Conservation (phyloP, 2,888 invertebrate genomes). For the Callosobruchus maculatus region DNA sequence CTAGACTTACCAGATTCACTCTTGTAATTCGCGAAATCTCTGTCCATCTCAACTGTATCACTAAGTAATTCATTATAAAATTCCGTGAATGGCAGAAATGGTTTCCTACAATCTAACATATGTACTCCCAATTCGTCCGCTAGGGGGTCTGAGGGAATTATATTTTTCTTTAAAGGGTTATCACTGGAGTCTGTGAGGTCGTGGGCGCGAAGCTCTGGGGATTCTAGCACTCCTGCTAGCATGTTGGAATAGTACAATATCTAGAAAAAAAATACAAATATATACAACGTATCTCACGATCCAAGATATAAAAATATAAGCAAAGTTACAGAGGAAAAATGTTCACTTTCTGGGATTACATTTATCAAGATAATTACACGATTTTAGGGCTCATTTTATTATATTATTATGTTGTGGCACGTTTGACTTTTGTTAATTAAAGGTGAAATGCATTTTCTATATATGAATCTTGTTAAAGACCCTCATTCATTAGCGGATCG, state of each 20-base stretch:
- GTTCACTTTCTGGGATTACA: no score
- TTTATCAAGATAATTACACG: no score
- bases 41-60: slow-evolving; percentile 90
- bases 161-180: slow-evolving; percentile 43
- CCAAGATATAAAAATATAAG: no score
- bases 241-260: slow-evolving; percentile 86
- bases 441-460: no score
- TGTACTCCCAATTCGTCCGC: slow-evolving; percentile 73
- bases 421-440: no score
- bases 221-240: slow-evolving; percentile 75
- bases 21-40: slow-evolving; percentile 88
- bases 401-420: no score
- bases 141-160: slow-evolving; percentile 58
- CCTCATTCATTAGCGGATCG: no score
- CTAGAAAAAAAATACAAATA: slow-evolving; percentile 45
- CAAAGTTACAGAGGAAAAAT: no score
- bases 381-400: no score
- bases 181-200: slow-evolving; percentile 52
- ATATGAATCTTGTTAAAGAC: no score
- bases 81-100: slow-evolving; percentile 80
- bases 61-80: slow-evolving; percentile 94
- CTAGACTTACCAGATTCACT: slow-evolving; percentile 52
- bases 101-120: slow-evolving; percentile 77
- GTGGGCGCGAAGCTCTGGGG: slow-evolving; percentile 60
- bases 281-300: slow-evolving; percentile 1